Conservation (phyloP, 1,140 invertebrate genomes). For the Linepithema humile region DNA sequence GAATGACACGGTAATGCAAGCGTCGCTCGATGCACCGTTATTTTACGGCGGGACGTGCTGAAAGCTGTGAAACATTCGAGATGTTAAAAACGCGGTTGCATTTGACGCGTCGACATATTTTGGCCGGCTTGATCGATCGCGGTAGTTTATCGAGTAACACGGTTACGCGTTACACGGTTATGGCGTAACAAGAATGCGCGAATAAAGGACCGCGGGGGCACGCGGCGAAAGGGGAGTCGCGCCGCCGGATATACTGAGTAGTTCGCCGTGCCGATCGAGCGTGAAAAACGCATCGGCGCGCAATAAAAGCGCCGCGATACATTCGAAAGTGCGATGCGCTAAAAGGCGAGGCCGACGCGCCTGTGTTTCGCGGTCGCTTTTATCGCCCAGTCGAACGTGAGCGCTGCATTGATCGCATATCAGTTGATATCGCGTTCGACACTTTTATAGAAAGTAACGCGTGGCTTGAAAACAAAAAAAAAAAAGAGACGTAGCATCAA, state of each 20-base stretch:
- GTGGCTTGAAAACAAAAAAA: conserved; percentile 16
- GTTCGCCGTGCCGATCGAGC: conserved; percentile 62
- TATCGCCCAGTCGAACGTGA: conserved; percentile 41
- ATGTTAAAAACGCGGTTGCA: conserved; percentile 37
- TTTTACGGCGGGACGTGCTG: background rate
- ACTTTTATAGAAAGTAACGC: conserved; percentile 52
- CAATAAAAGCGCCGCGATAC: conserved; percentile 70
- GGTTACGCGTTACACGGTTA: conserved; percentile 60
- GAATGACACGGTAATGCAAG: background rate
- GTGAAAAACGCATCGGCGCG: conserved; percentile 66
- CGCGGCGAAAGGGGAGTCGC: background rate
- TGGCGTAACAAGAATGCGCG: conserved; percentile 7
- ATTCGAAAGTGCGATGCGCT: conserved; percentile 66
- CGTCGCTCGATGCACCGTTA: background rate
- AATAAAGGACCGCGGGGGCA: background rate
- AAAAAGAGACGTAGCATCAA: background rate
- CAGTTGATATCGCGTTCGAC: conserved; percentile 43
- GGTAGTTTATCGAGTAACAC: conserved; percentile 41
- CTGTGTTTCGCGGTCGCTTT: conserved; percentile 53
- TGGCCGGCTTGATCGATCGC: conserved; percentile 27
- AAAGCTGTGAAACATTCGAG: background rate
- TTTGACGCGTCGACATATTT: conserved; percentile 45
- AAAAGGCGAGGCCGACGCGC: conserved; percentile 62
- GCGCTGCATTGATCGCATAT: conserved; percentile 56
- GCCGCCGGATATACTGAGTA: conserved; percentile 30